These are phyloP conservation scores for Idaea aversata DNA, from an alignment of 2,888 invertebrate genomes.

Conservation along the genomic window DNA sequence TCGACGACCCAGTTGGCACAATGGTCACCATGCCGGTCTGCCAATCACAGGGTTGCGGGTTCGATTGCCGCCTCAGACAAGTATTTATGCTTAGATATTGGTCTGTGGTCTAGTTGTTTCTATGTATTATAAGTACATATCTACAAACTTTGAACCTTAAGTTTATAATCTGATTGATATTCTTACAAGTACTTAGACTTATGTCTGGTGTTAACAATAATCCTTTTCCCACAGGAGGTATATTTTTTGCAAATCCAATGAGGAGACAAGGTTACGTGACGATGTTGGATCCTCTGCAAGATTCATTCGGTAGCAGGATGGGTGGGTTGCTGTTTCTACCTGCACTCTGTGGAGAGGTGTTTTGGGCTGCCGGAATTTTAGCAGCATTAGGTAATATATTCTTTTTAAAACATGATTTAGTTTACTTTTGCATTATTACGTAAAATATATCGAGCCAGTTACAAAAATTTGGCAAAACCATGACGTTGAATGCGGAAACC, in stretches of 20 bases:
- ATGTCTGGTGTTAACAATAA: neutral
- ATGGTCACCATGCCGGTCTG: too few relatives aligned
- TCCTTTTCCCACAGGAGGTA: slow-evolving; percentile 84
- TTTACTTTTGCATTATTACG: too few relatives aligned
- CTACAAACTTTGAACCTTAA: too few relatives aligned
- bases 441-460: neutral
- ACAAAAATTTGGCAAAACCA: neutral
- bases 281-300: slow-evolving; percentile 99
- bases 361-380: slow-evolving; percentile 99
- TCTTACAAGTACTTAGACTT: slow-evolving; percentile 2
- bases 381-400: slow-evolving; percentile 90
- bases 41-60: too few relatives aligned
- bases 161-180: neutral
- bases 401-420: neutral
- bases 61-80: too few relatives aligned
- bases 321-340: slow-evolving; percentile 97
- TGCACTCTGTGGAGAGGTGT: slow-evolving; percentile 98
- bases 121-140: too few relatives aligned
- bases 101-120: too few relatives aligned
- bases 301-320: slow-evolving; percentile 97
- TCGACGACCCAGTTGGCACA: neutral
- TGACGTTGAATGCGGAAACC: neutral
- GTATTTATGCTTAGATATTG: too few relatives aligned
- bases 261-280: slow-evolving; percentile 98
- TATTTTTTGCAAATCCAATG: slow-evolving; percentile 99